A percentile compares a stretch with the other conserved stretches of the same genome.
phyloP scores from a whole-genome alignment of 1,140 invertebrate genomes.

The Harpegnathos saltator region DNA sequence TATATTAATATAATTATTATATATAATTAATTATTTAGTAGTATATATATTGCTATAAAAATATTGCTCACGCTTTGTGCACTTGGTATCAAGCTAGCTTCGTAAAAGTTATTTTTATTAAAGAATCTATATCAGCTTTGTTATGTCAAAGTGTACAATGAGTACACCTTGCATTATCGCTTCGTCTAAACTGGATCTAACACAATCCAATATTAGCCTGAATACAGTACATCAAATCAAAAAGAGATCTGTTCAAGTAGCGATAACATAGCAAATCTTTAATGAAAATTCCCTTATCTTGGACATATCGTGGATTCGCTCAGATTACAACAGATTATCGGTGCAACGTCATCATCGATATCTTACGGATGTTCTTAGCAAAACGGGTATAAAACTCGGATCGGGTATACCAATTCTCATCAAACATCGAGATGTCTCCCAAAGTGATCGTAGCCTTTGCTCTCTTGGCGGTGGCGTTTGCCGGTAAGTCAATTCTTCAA shows the following conservation, averaged over 20 bases:
- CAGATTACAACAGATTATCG: neutral
- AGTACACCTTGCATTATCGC: neutral
- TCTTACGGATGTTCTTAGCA: neutral
- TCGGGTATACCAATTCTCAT: neutral
- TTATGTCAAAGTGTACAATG: neutral
- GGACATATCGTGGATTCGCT: neutral
- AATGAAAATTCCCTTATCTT: conserved; percentile 36
- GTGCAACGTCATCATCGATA: conserved; percentile 1
- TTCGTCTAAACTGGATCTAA: neutral
- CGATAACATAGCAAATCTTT: neutral
- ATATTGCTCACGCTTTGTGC: neutral
- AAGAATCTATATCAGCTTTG: neutral
- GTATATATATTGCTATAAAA: too few species aligned
- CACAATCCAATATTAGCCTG: neutral
- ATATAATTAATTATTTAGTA: too few species aligned
- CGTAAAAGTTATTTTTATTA: neutral
- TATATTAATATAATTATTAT: too few species aligned
- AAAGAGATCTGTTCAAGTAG: neutral
- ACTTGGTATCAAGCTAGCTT: neutral
- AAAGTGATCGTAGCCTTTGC: conserved; percentile 46
- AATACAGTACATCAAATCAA: neutral
- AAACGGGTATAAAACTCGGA: conserved; percentile 53
- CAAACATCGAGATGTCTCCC: conserved; percentile 60
- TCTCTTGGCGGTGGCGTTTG: conserved; percentile 35
- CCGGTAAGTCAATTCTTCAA: conserved; percentile 62